Evolutionary conservation across 2,797 vertebrate species (phyloP), one percentile per base, ranked within the genome.

Genomic region (Dallia pectoralis): DNA sequence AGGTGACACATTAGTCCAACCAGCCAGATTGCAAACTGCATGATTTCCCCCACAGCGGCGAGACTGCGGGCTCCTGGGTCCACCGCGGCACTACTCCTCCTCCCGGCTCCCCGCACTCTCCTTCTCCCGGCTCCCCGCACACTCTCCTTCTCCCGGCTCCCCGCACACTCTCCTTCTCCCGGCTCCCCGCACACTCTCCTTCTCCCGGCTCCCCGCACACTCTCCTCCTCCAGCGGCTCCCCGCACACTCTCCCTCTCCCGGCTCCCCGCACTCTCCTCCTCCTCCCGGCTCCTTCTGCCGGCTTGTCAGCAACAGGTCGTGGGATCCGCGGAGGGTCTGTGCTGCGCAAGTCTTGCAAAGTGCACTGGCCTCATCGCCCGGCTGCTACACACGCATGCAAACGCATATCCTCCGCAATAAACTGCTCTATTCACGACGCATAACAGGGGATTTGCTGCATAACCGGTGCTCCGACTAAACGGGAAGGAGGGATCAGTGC

Each of bases 1-100:
- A 98, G 89, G 81, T 94, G 93, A 91, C 91, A 95, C 89, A 95
- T 88, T 87, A 98, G 93, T 89, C 85, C 93, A 87, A 94, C 81
- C 87, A 95, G 90, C 92, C 93, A 93, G 82, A 93, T 88, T 88
- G 90, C 90, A 90, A 89, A 89, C 93, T 93, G 93, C 96, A 97
- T 96, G 95, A 91, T 94, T 92, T 83, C 87, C 87, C 81, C 87
- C n/a, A n/a, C n/a, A 79, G 79, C 84, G 80, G 79, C 85, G 77
- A 84, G 84, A 73, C 72, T 83, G 74, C 32, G 84, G 51, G 79
- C 82, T 82, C 75, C 81, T 79, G 87, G 88, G 78, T 89, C 89
- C 88, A 84, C 89, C 88, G 84, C 86, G 87, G 81, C 81, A 77
- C 79, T 30, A 51, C 84, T n/a, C 80, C 84, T 86, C 82, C 72